Conservation (phyloP, 2,113 vertebrate genomes). For the Aphyosemion australe region DNA sequence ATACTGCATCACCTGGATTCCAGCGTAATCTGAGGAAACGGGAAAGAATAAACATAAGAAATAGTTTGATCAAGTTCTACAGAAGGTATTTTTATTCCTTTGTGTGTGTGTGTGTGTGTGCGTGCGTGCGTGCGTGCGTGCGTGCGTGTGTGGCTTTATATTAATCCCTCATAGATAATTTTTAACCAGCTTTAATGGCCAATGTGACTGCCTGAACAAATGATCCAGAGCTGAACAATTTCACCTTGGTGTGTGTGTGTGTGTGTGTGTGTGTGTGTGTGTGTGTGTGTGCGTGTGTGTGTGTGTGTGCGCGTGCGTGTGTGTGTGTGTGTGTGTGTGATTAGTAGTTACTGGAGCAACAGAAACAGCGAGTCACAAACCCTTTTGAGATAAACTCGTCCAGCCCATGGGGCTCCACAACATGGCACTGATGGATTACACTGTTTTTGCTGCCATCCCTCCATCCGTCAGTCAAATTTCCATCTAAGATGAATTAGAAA, state of each 20-base stretch:
- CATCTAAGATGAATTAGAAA: conserved; percentile 12
- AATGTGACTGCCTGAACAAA: conserved; percentile 3
- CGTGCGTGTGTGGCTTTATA: conserved; percentile 19
- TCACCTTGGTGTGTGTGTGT: conserved; percentile 46
- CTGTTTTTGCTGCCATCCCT: background rate
- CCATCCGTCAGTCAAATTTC: background rate
- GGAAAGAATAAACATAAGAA: conserved; percentile 5
- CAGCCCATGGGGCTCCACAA: conserved; percentile 30
- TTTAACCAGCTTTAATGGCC: conserved; percentile 56
- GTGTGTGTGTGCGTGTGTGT: conserved; percentile 19
- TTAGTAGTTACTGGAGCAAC: conserved; percentile 61
- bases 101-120: conserved; percentile 16
- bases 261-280: conserved; percentile 20
- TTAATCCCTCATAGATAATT: conserved; percentile 26
- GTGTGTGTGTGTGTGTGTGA: conserved; percentile 29
- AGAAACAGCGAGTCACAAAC: conserved; percentile 48
- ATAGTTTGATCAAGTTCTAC: background rate
- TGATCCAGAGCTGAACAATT: conserved; percentile 33
- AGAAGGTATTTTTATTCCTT: background rate
- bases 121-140: conserved; percentile 18
- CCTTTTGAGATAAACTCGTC: conserved; percentile 29
- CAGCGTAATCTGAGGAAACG: background rate
- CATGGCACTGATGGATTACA: conserved; percentile 30
- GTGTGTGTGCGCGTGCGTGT: conserved; percentile 21
- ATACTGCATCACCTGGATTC: background rate